Conservation (phyloP, 2,888 invertebrate genomes). For the Eupithecia subumbrata region DNA sequence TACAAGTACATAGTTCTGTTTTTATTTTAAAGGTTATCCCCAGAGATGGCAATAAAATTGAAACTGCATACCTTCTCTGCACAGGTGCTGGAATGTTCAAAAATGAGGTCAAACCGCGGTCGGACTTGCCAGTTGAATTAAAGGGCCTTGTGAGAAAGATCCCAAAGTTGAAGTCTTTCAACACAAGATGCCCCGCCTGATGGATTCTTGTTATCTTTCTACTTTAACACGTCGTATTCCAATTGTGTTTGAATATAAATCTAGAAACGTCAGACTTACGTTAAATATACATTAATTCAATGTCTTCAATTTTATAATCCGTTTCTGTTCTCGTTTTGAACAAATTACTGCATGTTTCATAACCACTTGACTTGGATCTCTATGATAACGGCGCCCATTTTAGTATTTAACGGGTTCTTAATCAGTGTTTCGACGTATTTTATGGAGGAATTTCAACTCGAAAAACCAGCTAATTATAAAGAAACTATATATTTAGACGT, state of each 20-base stretch:
- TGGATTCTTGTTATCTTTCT: not conserved
- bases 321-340: slow-evolving; percentile 19
- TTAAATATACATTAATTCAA: not conserved
- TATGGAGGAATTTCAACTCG: slow-evolving; percentile 41
- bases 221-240: not conserved
- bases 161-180: not conserved
- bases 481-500: slow-evolving; percentile 36
- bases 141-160: not conserved
- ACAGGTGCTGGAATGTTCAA: slow-evolving; percentile 14
- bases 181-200: not conserved
- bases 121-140: not conserved
- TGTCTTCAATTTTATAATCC: slow-evolving; percentile 1
- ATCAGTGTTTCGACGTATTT: slow-evolving; percentile 42
- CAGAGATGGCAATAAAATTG: not conserved
- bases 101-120: slow-evolving; percentile 1
- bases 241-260: not conserved
- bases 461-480: slow-evolving; percentile 44
- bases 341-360: slow-evolving; percentile 15
- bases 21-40: not conserved
- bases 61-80: not conserved
- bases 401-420: slow-evolving; percentile 43
- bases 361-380: slow-evolving; percentile 24
- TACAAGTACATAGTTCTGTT: not conserved
- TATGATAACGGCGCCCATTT: slow-evolving; percentile 40
- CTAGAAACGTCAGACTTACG: not conserved